Evolutionary conservation across 2,113 vertebrate species (phyloP).

Genomic region (Ictidomys tridecemlineatus): DNA sequence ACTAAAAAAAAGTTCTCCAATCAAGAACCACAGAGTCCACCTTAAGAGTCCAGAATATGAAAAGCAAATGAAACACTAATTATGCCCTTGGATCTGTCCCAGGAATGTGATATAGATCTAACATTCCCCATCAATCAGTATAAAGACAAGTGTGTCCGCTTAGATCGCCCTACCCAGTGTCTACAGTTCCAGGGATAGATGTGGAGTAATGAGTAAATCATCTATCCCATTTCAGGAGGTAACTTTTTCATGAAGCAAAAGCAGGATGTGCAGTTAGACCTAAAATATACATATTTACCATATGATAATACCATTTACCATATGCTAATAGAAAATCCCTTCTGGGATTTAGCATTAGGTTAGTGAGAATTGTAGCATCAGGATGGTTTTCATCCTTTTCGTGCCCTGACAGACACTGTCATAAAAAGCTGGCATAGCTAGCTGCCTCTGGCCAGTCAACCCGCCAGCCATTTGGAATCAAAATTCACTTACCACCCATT

Average conservation of each 20-base stretch:
- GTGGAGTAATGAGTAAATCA: background rate
- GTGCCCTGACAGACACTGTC: background rate
- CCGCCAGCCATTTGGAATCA: background rate
- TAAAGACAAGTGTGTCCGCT: background rate
- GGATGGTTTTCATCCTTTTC: background rate
- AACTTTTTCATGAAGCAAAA: background rate
- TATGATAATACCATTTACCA: background rate
- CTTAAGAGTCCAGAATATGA: background rate
- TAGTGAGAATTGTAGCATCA: background rate
- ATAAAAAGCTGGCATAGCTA: background rate
- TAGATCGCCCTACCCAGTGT: background rate
- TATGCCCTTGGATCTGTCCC: background rate
- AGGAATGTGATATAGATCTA: background rate
- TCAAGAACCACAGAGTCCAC: background rate
- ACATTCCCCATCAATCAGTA: background rate
- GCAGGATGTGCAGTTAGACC: background rate
- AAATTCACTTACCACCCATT: background rate
- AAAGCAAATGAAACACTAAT: background rate
- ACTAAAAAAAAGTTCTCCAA: background rate
- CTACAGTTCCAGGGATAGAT: background rate
- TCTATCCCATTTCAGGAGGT: background rate
- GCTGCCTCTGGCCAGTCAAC: background rate
- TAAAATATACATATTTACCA: background rate
- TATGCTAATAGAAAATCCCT: background rate
- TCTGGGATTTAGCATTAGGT: background rate